Evolutionary conservation across 2,888 invertebrate genomes (phyloP).

Genomic region (Acanthococcus lagerstroemiae): DNA sequence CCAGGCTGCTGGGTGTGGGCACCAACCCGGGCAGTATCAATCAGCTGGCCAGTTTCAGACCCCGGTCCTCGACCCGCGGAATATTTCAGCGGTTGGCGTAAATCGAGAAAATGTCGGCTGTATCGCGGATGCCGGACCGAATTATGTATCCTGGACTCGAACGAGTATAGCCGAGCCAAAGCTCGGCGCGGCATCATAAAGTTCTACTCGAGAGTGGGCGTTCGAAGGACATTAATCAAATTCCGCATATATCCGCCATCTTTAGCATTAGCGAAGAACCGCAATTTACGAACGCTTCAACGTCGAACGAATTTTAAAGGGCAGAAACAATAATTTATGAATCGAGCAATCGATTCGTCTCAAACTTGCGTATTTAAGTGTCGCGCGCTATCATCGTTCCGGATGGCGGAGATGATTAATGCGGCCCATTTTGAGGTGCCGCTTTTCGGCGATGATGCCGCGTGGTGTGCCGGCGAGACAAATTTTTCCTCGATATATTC

Average conservation of each 20-base stretch:
- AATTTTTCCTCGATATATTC: neutral
- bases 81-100: no score
- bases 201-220: neutral
- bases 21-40: no score
- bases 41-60: no score
- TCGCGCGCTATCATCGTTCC: neutral
- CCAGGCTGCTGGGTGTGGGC: no score
- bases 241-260: neutral
- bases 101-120: no score
- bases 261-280: no score
- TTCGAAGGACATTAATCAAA: neutral
- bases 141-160: no score
- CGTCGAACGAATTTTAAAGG: neutral
- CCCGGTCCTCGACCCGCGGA: no score
- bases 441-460: no score
- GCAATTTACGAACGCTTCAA: neutral
- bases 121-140: no score
- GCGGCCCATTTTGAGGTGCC: constrained; percentile 16
- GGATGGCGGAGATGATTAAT: constrained; percentile 24
- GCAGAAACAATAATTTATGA: neutral
- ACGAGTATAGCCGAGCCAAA: no score
- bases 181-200: neutral
- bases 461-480: neutral
- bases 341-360: neutral
- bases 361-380: neutral